A percentile compares a stretch with the other conserved stretches of the same genome.
These are phyloP conservation scores for Apotomis capreana DNA, from an alignment of 2,888 invertebrate genomes.

Conservation along the genomic window DNA sequence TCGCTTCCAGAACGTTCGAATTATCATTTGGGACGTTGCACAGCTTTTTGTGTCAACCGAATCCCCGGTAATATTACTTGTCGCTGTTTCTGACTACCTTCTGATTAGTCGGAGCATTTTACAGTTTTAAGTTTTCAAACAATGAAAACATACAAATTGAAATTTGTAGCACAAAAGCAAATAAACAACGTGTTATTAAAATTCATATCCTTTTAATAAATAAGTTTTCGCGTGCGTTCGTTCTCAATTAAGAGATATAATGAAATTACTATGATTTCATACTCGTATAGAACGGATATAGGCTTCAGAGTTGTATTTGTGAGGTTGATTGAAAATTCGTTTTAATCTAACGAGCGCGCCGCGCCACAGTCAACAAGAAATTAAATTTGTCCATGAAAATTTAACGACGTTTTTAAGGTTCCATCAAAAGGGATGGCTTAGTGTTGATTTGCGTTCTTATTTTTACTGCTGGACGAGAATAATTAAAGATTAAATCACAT, in stretches of 20 bases:
- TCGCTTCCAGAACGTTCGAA: constrained; percentile 28
- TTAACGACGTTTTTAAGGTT: constrained; percentile 52
- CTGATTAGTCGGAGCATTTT: background rate
- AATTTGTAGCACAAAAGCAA: background rate
- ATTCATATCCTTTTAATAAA: constrained; percentile 21
- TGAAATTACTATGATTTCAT: constrained; percentile 21
- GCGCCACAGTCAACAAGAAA: constrained; percentile 69
- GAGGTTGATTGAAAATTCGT: constrained; percentile 67
- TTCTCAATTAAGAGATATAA: constrained; percentile 25
- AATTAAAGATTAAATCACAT: constrained; percentile 29
- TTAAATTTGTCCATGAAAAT: constrained; percentile 66
- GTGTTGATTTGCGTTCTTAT: constrained; percentile 49
- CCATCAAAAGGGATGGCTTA: constrained; percentile 47
- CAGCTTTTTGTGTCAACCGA: constrained; percentile 30
- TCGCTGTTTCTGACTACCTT: constrained; percentile 10
- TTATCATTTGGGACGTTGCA: constrained; percentile 30
- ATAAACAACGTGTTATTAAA: background rate
- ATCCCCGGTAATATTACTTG: background rate
- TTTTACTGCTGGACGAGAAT: constrained; percentile 33
- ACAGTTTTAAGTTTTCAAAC: background rate
- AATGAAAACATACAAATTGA: constrained; percentile 16
- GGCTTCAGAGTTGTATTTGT: constrained; percentile 27
- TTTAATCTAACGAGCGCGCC: constrained; percentile 66
- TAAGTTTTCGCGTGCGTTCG: constrained; percentile 5
- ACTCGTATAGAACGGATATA: constrained; percentile 14